Base-by-base conservation (phyloP, 2,888 invertebrate species). In the Apoda limacodes region DNA sequence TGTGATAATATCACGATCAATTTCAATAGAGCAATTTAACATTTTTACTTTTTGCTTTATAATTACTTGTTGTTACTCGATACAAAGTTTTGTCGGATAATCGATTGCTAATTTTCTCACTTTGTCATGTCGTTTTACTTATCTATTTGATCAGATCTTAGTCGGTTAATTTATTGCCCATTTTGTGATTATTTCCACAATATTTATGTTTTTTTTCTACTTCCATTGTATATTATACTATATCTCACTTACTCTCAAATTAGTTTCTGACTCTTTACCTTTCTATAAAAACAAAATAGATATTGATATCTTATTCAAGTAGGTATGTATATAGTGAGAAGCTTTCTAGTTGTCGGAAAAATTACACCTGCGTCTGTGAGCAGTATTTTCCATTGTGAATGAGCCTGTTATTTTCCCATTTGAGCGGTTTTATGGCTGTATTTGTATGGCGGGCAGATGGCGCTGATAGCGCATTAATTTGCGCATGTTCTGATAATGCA, bases 401-500 rank as follows among this genome's bases (percentile, higher is more conserved):
- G 70, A 70, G 63, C 67, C 75, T 74, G 76, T 74, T 75, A 76
- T 76, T 80, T 78, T 76, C 78, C 65, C 78, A 76, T 76, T 75
- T 71, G 68, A 75, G 60, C 58, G 66, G 61, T 71, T 78, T 75
- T 76, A 78, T 74, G 60, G 59, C 63, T 53, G 52, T 58, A 53
- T 64, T 62, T 56, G 65, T 55, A 47, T 50, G 46, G 49, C 41
- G 46, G 51, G 54, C 56, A 67, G 76, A 78, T 76, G 68, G 53
- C 45, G 42, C 53, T 60, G 75, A 78, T 76, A 76, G 55, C 47
- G 52, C 49, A 45, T 50, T 65, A 63, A 61, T 60, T 58, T 55
- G 61, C 55, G 56, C 65, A 60, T 54, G 60, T 60, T 61, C 61
- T 56, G 66, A 64, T 17, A 17, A 5, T 7, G 17, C 17, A 17